A percentile compares a stretch with the other conserved stretches of the same genome.
Conservation (phyloP, 2,113 vertebrate genomes). For the Microtus richardsoni region DNA sequence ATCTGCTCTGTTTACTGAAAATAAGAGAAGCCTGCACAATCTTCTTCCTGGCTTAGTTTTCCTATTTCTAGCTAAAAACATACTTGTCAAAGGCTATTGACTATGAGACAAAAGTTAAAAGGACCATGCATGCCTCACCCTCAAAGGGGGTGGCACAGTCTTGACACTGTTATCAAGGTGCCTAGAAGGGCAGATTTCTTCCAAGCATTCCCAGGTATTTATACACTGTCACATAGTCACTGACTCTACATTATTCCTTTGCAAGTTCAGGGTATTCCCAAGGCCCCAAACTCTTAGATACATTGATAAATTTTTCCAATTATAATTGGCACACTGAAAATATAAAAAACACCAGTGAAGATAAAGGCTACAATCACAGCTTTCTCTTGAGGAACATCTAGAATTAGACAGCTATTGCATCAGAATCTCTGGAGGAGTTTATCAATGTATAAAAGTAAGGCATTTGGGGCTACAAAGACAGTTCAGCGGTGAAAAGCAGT, state of each 20-base stretch:
- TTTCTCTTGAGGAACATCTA: background rate
- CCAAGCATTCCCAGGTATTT: slow-evolving; percentile 33
- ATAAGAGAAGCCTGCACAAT: background rate
- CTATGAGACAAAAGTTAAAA: slow-evolving; percentile 2
- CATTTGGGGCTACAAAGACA: background rate
- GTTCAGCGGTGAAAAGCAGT: background rate
- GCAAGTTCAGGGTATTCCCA: background rate
- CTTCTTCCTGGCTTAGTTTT: background rate
- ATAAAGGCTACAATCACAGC: background rate
- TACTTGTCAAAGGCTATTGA: background rate
- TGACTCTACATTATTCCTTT: background rate
- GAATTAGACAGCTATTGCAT: background rate
- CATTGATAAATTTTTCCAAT: background rate
- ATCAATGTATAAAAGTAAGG: background rate
- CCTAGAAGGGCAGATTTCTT: slow-evolving; percentile 11
- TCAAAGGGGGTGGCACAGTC: background rate
- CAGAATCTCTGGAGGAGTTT: background rate
- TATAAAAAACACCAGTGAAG: background rate
- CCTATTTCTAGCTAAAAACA: background rate
- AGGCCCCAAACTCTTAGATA: background rate
- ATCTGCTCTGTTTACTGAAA: slow-evolving; percentile 12
- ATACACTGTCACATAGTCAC: background rate
- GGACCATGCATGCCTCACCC: background rate
- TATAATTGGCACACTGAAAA: background rate
- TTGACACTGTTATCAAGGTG: background rate